Base-by-base conservation (phyloP, 2,888 invertebrate genomes). In the Alcis repandata region DNA sequence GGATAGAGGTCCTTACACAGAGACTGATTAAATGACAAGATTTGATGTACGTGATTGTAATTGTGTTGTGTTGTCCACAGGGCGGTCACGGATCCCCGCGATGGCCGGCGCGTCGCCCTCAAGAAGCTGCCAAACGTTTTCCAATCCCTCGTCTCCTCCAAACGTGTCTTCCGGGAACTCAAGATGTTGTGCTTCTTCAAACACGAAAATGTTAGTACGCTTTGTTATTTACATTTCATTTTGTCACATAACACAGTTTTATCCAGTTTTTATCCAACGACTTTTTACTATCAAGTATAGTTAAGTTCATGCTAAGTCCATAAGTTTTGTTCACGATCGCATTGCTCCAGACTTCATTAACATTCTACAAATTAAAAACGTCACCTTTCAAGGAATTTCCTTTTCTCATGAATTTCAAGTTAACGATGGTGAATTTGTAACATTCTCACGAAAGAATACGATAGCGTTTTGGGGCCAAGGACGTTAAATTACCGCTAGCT, bases 61-160 rank as follows among this genome's bases (percentile, higher is more conserved):
- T 40, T 20, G 48, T 59, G 59, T 59, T 66, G 61, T 67, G 17
- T 75, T 63, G 84, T 87, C 95, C 95, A 11, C 95, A 99, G 99
- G 99, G 98, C 99, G 79, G 99, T 99, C 83, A 99, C 99, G 87
- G 99, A 99, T 95, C 99, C 99, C 22, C 95, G 99, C 81, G 98
- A 99, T 94, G 99, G 99, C 79, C 97, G 98, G 88, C 95, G 99
- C 86, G 99, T 99, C 82, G 99, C 99, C 77, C 96, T 99, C 83
- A 99, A 99, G 95, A 99, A 99, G 95, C 97, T 99, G 95, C 99
- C 99, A 79, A 99, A 99, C 95, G 99, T 99, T 92, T 99, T 99
- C 96, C 99, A 99, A 94, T 99, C 99, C 87, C 95, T 99, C 89
- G 98, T 99, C 84, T 99, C 99, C 84, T 98, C 99, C 89, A 99